Conservation (phyloP, 1,140 invertebrate species). For the Drosophila novamexicana region DNA sequence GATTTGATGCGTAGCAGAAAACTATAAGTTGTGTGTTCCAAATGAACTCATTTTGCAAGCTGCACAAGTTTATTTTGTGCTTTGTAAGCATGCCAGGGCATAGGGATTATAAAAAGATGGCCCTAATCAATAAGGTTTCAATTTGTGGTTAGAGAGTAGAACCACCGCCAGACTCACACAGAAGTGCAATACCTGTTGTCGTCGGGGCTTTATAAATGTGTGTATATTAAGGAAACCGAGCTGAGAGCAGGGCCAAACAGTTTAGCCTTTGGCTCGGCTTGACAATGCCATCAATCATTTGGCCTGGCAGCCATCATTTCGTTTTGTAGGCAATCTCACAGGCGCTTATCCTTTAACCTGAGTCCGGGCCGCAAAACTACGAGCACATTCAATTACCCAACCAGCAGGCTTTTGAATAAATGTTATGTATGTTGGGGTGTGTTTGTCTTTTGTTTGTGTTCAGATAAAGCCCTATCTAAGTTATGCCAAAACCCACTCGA, state of each 20-base stretch:
- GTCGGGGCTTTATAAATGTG: slow-evolving; percentile 52
- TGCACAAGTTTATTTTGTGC: neutral
- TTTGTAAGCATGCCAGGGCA: neutral
- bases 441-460: slow-evolving; percentile 38
- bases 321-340: slow-evolving; percentile 56
- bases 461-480: slow-evolving; percentile 41
- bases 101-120: slow-evolving; percentile 7
- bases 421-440: neutral
- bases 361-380: slow-evolving; percentile 18
- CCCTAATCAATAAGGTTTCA: slow-evolving; percentile 25
- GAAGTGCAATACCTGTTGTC: slow-evolving; percentile 55
- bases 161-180: neutral
- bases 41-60: neutral
- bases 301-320: slow-evolving; percentile 55
- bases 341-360: slow-evolving; percentile 35
- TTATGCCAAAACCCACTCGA: slow-evolving; percentile 43
- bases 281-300: slow-evolving; percentile 54
- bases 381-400: slow-evolving; percentile 30
- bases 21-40: neutral
- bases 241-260: slow-evolving; percentile 49
- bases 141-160: slow-evolving; percentile 16
- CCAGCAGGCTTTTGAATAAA: slow-evolving; percentile 16
- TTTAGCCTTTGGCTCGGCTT: slow-evolving; percentile 57
- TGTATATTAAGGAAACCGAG: slow-evolving; percentile 27
- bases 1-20: neutral